Evolutionary conservation across 1,140 invertebrate genomes (phyloP), one percentile per base, ranked within the genome.

Genomic region (Cecropterus lyciades): DNA sequence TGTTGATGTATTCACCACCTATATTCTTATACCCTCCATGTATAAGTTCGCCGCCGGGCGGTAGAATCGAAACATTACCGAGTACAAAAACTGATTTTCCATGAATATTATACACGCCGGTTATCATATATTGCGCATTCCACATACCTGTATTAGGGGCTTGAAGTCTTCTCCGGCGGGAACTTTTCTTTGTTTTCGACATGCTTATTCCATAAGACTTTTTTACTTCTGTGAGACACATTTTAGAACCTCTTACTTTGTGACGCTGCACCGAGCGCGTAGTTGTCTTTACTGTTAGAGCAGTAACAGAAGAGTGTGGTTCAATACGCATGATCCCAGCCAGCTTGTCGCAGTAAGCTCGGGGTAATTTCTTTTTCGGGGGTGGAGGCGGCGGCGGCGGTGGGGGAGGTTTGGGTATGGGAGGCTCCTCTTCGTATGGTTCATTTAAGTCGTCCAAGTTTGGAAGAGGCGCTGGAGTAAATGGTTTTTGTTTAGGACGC

Each of bases 51-150:
- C 85, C 87, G 6, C 67, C 17, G 6, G 85, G 60, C 1, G 86
- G 85, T 20, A 88, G 60, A 24, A 85, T 77, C 11, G 75, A 73
- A 13, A 91, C 83, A 27, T 59, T 82, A 3, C 79, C 80, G 7
- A 91, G 68, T 9, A 83, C 60, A 57, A 68, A 91, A 11, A 79
- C 70, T 3, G 77, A 70, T 56, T 80, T 84, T 10, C 80, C 80
- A 4, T 77, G 60, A 52, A 87, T 37, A 37, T 62, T 63, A 70
- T 53, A 80, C 7, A 91, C 85, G 7, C 88, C 88, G 10, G 72
- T 80, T 16, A 91, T 89, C 11, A 69, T 66, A 59, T 87, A 89
- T 57, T 89, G 82, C 14, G 79, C 67, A 69, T 88, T 91, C 55
- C 57, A 65, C 46, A 87, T 69, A 0, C 84, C 85, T 3, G 88